These are phyloP conservation scores for Malurus leucopterus DNA, from an alignment of 2,797 vertebrate genomes.

Conservation along the genomic window DNA sequence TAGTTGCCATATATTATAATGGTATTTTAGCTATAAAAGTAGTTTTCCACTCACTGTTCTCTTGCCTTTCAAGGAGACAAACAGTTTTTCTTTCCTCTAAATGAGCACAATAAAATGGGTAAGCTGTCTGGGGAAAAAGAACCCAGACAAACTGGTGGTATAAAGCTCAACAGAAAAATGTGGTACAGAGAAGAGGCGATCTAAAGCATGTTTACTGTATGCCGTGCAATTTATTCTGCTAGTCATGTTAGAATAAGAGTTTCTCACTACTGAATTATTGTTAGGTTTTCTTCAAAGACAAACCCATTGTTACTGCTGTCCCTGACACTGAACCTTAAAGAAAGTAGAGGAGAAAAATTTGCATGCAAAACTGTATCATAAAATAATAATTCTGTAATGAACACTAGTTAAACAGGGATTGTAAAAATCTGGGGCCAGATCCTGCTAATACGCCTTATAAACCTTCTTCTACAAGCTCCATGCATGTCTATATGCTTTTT, in stretches of 20 bases:
- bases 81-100: conserved; percentile 65
- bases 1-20: conserved; percentile 57
- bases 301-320: neutral
- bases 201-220: conserved; percentile 35
- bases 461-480: neutral
- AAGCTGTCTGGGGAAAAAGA: conserved; percentile 33
- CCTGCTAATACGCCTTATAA: neutral
- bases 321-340: neutral
- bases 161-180: conserved; percentile 63
- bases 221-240: conserved; percentile 15
- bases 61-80: conserved; percentile 61
- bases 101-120: conserved; percentile 63
- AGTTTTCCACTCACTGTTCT: conserved; percentile 56
- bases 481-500: neutral
- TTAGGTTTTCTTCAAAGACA: conserved; percentile 6
- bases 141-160: conserved; percentile 30
- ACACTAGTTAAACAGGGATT: neutral
- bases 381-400: neutral
- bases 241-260: conserved; percentile 21
- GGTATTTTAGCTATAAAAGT: conserved; percentile 57
- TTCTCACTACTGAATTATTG: conserved; percentile 18
- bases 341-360: neutral
- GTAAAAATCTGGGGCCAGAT: neutral
- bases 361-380: neutral
- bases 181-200: conserved; percentile 38